A percentile compares a stretch with the other conserved stretches of the same genome.
phyloP scores from a whole-genome alignment of 2,113 vertebrate genomes.

The Herpailurus yagouaroundi region DNA sequence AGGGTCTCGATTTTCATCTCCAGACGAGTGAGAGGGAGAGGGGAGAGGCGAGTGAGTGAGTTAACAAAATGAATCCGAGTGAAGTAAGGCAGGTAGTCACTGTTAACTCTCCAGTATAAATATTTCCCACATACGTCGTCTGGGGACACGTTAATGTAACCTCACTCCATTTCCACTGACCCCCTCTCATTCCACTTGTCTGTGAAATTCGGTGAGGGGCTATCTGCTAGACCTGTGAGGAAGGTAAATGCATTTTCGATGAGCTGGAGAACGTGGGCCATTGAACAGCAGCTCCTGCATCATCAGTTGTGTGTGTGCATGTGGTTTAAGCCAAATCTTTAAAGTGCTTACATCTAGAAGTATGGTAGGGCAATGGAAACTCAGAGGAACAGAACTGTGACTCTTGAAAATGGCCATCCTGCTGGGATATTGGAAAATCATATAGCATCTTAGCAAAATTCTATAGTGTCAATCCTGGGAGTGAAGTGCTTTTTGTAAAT shows the following conservation, averaged over 20 bases:
- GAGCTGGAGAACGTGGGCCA: not conserved
- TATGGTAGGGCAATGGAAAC: not conserved
- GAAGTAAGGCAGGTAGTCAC: not conserved
- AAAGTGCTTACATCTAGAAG: not conserved
- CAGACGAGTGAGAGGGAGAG: not conserved
- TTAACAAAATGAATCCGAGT: not conserved
- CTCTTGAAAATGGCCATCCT: not conserved
- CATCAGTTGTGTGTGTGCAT: not conserved
- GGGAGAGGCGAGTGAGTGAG: not conserved
- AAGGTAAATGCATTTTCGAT: not conserved
- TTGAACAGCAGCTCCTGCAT: accelerated
- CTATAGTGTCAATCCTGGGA: not conserved
- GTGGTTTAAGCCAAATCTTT: not conserved
- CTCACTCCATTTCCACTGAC: not conserved
- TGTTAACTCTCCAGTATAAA: not conserved
- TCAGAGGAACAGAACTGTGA: not conserved
- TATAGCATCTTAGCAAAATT: not conserved
- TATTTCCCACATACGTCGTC: not conserved
- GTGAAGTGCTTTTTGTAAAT: conserved; percentile 36
- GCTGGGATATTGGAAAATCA: not conserved
- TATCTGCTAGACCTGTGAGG: accelerated
- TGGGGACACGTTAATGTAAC: not conserved
- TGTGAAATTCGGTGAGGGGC: not conserved
- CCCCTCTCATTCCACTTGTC: not conserved
- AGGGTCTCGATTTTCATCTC: not conserved